phyloP scores from a whole-genome alignment of 1,140 invertebrate genomes.

The Nautilus pompilius region DNA sequence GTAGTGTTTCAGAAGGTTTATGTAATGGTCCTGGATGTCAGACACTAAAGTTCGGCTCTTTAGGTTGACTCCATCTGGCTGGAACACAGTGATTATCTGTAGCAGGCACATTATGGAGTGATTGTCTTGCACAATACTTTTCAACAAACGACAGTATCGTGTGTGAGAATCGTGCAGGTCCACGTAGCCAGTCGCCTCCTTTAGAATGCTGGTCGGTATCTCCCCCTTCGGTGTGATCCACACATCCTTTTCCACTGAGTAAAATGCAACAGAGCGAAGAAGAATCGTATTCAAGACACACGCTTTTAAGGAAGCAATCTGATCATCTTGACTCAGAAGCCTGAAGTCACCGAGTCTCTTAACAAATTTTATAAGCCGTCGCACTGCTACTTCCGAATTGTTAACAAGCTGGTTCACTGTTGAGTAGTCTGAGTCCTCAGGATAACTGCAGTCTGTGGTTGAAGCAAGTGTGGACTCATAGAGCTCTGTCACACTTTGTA shows the following conservation, averaged over 20 bases:
- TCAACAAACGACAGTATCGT: slow-evolving; percentile 43
- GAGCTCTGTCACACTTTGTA: neutral
- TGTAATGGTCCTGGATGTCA: slow-evolving; percentile 79
- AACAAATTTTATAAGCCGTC: slow-evolving; percentile 42
- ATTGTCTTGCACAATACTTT: slow-evolving; percentile 42
- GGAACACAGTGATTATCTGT: slow-evolving; percentile 84
- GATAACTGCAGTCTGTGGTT: neutral
- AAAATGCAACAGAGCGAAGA: slow-evolving; percentile 40
- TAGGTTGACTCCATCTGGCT: slow-evolving; percentile 74
- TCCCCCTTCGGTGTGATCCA: slow-evolving; percentile 40
- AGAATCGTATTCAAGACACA: slow-evolving; percentile 40
- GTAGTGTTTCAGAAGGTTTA: slow-evolving; percentile 82
- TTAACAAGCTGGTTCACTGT: slow-evolving; percentile 39
- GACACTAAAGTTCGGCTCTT: slow-evolving; percentile 71
- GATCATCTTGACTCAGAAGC: slow-evolving; percentile 34
- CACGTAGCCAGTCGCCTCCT: slow-evolving; percentile 41
- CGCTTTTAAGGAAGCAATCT: slow-evolving; percentile 35
- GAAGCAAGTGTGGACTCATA: slow-evolving; percentile 3
- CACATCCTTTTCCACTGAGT: slow-evolving; percentile 33
- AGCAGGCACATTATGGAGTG: slow-evolving; percentile 76
- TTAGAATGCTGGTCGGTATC: slow-evolving; percentile 48
- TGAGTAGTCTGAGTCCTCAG: slow-evolving; percentile 24
- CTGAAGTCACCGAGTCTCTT: slow-evolving; percentile 42
- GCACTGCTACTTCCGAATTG: slow-evolving; percentile 39
- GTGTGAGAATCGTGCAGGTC: slow-evolving; percentile 49